Percentiles rank a stretch among this genome's conserved stretches.
These are phyloP conservation scores for Sphaerodactylus townsendi DNA, from an alignment of 2,113 vertebrate genomes.

Conservation along the genomic window DNA sequence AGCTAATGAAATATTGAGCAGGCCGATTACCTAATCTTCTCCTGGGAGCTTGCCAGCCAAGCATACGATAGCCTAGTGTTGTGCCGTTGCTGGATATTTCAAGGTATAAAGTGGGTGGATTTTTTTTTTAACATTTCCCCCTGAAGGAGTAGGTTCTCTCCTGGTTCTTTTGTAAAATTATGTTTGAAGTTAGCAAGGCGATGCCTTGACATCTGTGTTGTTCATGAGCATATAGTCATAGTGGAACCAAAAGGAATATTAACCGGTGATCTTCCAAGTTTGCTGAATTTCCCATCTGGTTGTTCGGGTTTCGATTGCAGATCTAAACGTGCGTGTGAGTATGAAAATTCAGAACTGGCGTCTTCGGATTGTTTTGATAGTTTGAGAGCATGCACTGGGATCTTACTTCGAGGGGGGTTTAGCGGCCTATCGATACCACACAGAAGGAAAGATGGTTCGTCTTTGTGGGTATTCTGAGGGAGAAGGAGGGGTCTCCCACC, in stretches of 20 bases:
- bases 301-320: background rate
- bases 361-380: no score
- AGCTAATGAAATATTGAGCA: conserved; percentile 64
- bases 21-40: conserved; percentile 47
- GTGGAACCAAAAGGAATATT: background rate
- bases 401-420: no score
- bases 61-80: background rate
- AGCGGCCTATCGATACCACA: no score
- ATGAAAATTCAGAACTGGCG: no score
- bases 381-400: no score
- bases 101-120: conserved; percentile 3
- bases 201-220: background rate
- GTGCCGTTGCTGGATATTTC: conserved; percentile 24
- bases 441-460: no score
- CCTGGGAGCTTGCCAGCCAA: background rate
- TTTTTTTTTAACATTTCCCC: background rate
- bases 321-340: no score
- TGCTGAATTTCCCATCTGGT: background rate
- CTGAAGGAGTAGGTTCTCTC: background rate
- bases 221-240: background rate
- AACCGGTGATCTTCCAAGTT: background rate
- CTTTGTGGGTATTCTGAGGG: no score
- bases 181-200: background rate
- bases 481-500: no score
- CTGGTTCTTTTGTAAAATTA: background rate